These are phyloP conservation scores for Atherinosoma microstoma DNA, from an alignment of 2,797 vertebrate species.

Conservation along the genomic window DNA sequence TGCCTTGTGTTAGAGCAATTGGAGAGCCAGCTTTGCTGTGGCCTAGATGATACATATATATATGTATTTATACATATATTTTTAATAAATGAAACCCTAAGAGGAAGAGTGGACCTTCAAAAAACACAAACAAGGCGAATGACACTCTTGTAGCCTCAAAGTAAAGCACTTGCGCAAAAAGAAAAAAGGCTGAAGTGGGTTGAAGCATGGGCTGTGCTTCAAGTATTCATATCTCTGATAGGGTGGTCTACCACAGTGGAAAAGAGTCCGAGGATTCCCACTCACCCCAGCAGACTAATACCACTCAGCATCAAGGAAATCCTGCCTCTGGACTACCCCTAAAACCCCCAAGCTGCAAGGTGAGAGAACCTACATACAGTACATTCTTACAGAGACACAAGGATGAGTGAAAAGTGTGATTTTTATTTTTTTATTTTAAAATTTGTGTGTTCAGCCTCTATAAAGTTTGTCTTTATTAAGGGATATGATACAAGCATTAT, in stretches of 20 bases:
- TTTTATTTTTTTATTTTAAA: not conserved
- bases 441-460: not conserved
- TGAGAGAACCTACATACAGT: conserved; percentile 77
- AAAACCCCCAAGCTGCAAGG: conserved; percentile 90
- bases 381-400: conserved; percentile 33
- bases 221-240: conserved; percentile 96
- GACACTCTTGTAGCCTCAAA: conserved; percentile 73
- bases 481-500: not conserved
- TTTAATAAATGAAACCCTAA: conserved; percentile 36
- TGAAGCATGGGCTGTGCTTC: conserved; percentile 99
- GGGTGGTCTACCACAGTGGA: conserved; percentile 91
- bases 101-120: conserved; percentile 63
- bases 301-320: conserved; percentile 90
- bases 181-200: conserved; percentile 80
- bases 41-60: conserved; percentile 70
- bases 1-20: conserved; percentile 77
- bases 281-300: conserved; percentile 92
- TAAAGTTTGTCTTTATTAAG: not conserved
- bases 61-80: conserved; percentile 43
- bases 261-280: conserved; percentile 92
- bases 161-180: conserved; percentile 76
- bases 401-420: not conserved
- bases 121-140: conserved; percentile 58
- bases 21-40: conserved; percentile 74
- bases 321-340: conserved; percentile 90